Evolutionary conservation across 2,113 vertebrate genomes (phyloP).

Genomic region (Rhizomys pruinosus): DNA sequence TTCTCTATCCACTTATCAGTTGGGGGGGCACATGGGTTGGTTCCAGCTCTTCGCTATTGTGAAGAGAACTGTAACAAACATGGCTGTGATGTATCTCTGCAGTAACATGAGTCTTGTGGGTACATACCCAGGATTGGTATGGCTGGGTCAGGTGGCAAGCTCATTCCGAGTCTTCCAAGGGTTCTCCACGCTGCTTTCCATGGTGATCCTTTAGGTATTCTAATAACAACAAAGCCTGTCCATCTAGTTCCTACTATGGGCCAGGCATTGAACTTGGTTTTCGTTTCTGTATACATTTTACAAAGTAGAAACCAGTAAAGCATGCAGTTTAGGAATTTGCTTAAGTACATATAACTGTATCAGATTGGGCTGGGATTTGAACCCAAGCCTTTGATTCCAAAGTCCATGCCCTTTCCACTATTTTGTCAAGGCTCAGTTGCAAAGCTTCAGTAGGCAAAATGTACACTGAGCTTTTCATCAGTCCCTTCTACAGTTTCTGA

Average conservation of each 20-base stretch:
- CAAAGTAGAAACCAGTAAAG: slow-evolving; percentile 41
- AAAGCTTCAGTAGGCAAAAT: slow-evolving; percentile 38
- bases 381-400: slow-evolving; percentile 30
- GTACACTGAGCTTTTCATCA: slow-evolving; percentile 31
- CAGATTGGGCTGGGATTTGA: slow-evolving; percentile 17
- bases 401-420: slow-evolving; percentile 47
- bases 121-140: too few relatives aligned
- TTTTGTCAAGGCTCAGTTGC: slow-evolving; percentile 51
- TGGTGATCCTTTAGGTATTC: slow-evolving; percentile 30
- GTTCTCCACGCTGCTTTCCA: too few relatives aligned
- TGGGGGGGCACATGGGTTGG: too few relatives aligned
- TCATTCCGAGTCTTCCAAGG: too few relatives aligned
- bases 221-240: slow-evolving; percentile 24
- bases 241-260: neutral
- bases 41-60: too few relatives aligned
- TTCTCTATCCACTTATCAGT: too few relatives aligned
- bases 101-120: too few relatives aligned
- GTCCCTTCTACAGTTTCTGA: neutral
- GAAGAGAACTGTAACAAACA: too few relatives aligned
- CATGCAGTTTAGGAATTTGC: neutral
- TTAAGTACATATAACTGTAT: neutral
- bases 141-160: too few relatives aligned
- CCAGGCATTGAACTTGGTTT: slow-evolving; percentile 42
- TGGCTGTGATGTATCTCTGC: too few relatives aligned
- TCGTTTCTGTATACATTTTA: slow-evolving; percentile 31